Base-by-base conservation (phyloP, 2,888 invertebrate species). In the Andrena camellia region DNA sequence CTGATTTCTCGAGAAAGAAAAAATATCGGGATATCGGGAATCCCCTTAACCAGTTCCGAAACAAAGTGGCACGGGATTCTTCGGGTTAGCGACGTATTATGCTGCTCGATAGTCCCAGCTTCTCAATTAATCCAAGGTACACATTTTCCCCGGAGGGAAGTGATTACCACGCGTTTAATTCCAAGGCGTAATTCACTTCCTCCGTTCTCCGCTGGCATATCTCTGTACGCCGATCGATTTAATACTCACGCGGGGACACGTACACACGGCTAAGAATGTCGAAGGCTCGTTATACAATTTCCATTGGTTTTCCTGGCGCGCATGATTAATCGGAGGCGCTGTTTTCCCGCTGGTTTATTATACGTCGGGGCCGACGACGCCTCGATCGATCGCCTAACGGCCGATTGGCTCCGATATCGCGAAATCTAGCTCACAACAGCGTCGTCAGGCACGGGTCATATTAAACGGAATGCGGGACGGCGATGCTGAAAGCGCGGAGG, bases 301-400 rank as follows among this genome's bases (percentile, higher is more conserved):
- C 80, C 78, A 75, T 73, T 77, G 79, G 83, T 83, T 81, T 86
- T 81, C 82, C 77, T 13, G 64, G 76, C 59, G 52, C 59, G 50
- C 75, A 79, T 81, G 87, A 89, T 88, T 89, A 89, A 89, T 89
- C 83, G 84, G 78, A 57, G 62, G 68, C 80, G 83, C 87, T 89
- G 83, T 89, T 79, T 78, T 62, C 77, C 26, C 78, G 78, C 63
- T 66, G 74, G 79, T 85, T 74, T 77, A 87, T 85, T 76, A 67
- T 77, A 84, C 66, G 67, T 23, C 26, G 68, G 64, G 81, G 35
- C 64, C 57, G 70, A 5, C 17, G 23, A 62, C 67, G 67, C 63
- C 52, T 31, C 42, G 59, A 78, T 81, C 78, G 77, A 75, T 74
- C 69, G 26, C 52, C 50, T 50, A 54, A 63, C 35, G 81, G 78